Evolutionary conservation across 2,797 vertebrate species (phyloP), one percentile per base, ranked within the genome.

Genomic region (Aulostomus chinensis): DNA sequence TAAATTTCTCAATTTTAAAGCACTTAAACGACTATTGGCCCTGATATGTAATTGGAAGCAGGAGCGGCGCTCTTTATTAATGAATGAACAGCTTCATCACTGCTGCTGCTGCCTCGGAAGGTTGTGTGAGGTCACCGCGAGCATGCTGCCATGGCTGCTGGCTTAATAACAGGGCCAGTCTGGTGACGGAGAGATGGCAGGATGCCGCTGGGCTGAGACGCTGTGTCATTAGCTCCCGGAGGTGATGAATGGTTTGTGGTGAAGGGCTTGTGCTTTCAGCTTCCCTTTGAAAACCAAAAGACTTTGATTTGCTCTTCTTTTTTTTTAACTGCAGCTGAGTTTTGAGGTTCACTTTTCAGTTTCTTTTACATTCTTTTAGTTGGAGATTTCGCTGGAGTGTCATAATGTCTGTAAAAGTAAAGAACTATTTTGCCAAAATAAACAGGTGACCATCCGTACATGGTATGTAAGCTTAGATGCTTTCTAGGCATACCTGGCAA

Each of bases 201-300:
- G 42, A 55, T 36, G 73, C 81, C 54, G 31, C 57, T 48, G 38
- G 45, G 46, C 77, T 42, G 61, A 72, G 76, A 70, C 59, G 61
- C 80, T 9, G 9, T 85, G 82, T 83, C 70, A 86, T 87, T 89
- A 81, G 67, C 73, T 74, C 61, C 41, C 26, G 36, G 71, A 86
- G 83, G 83, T 83, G 84, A 86, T 87, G 84, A 84, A 85, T 78
- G 48, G 75, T 66, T 61, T 81, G 86, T 66, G 86, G 86, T 84
- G 49, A 52, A 52, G 37, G 67, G 63, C 38, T 48, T 68, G 55
- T 17, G 60, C 70, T 66, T 36, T 53, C 31, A 48, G 64, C 31
- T 74, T 66, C 58, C 55, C 39, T 70, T 64, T 28, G 43, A 71
- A 76, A 82, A 66, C 40, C 66, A 40, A 58, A 66, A n/a, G 10